These are phyloP conservation scores for Rana temporaria DNA, from an alignment of 2,113 vertebrate species.

Conservation along the genomic window DNA sequence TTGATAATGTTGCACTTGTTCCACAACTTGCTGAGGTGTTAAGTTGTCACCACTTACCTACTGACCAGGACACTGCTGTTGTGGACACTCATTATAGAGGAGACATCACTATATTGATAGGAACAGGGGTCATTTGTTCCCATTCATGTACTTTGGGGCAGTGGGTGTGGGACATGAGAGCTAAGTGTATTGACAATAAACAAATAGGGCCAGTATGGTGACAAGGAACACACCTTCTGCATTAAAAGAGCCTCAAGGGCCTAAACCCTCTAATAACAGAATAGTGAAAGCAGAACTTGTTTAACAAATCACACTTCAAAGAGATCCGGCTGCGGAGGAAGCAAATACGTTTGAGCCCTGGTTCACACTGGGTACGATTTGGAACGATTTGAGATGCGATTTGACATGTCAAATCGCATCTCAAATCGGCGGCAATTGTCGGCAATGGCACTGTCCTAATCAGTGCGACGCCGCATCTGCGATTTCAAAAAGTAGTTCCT, in stretches of 20 bases:
- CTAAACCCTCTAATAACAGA: neutral
- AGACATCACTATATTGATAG: neutral
- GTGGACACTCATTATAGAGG: neutral
- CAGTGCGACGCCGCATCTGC: too few relatives aligned
- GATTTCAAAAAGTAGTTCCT: too few relatives aligned
- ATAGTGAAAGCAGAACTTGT: slow-evolving; percentile 23
- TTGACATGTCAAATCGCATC: too few relatives aligned
- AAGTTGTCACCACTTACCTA: neutral
- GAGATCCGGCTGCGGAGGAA: neutral
- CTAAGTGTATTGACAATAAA: slow-evolving; percentile 4
- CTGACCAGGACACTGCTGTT: neutral
- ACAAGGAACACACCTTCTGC: slow-evolving; percentile 24
- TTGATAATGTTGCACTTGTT: neutral
- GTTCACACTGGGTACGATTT: too few relatives aligned
- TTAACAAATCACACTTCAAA: slow-evolving; percentile 45
- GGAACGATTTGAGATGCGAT: too few relatives aligned
- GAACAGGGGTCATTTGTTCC: neutral
- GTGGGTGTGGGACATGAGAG: neutral
- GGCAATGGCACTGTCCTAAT: too few relatives aligned
- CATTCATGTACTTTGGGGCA: neutral
- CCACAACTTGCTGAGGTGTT: neutral
- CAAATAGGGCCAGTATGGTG: neutral
- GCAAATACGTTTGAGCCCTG: too few relatives aligned
- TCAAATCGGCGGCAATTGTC: too few relatives aligned
- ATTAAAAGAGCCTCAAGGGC: neutral